phyloP scores from a whole-genome alignment of 2,113 vertebrate genomes.

The Ranitomeya variabilis region DNA sequence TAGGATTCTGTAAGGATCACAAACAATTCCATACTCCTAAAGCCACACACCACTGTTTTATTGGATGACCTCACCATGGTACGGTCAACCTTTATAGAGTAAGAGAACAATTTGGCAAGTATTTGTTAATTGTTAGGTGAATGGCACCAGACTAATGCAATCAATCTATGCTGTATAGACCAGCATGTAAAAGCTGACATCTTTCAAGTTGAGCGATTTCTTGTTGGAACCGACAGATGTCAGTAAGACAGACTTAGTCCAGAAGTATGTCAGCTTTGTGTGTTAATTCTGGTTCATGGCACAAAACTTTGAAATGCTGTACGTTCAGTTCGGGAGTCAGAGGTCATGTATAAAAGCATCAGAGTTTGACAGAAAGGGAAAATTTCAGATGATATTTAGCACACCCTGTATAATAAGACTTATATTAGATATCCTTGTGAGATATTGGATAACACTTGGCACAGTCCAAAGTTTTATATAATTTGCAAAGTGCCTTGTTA shows the following conservation, averaged over 20 bases:
- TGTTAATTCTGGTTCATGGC: slow-evolving; percentile 51
- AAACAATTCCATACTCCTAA: slow-evolving; percentile 36
- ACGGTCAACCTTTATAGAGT: slow-evolving; percentile 34
- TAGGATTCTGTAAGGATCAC: slow-evolving; percentile 7
- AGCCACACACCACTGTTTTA: slow-evolving; percentile 48
- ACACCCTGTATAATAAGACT: neutral
- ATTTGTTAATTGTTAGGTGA: slow-evolving; percentile 44
- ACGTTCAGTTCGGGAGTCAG: slow-evolving; percentile 39
- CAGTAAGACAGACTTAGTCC: slow-evolving; percentile 1
- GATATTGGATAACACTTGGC: neutral
- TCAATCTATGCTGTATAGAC: slow-evolving; percentile 17
- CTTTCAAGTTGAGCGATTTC: slow-evolving; percentile 1
- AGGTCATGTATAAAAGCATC: neutral
- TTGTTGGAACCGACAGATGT: slow-evolving; percentile 24
- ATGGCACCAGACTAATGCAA: slow-evolving; percentile 10
- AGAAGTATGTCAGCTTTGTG: slow-evolving; percentile 26
- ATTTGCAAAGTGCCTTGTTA: neutral
- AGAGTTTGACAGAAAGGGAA: neutral
- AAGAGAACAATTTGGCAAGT: slow-evolving; percentile 22
- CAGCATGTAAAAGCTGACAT: neutral
- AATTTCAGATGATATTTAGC: neutral
- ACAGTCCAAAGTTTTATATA: neutral
- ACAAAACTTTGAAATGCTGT: slow-evolving; percentile 39
- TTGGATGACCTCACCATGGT: slow-evolving; percentile 33
- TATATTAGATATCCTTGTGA: neutral